Base-by-base conservation (phyloP, 2,888 invertebrate species). In the Zhuqinia jingwanae region DNA sequence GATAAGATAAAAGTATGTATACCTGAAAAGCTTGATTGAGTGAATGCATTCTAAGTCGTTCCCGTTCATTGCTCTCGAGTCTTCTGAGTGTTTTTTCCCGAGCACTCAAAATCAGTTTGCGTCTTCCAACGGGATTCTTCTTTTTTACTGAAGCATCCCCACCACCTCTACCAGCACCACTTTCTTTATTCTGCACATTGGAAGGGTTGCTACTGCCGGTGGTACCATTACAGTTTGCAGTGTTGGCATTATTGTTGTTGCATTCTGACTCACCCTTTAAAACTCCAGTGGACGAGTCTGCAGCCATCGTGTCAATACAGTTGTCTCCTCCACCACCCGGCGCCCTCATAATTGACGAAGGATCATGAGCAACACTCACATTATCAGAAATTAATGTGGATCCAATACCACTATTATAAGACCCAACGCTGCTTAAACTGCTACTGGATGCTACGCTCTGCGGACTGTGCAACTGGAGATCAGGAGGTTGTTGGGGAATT, bases 11-110 rank as follows among this genome's bases (percentile, higher is more conserved):
- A 50, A 36, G 15, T 22, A 42, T 60, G 30, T 88, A 36, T 36
- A 91, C 91, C 90, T 90, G 90, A 78, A 91, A 91, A 27, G 91
- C 91, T 81, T 91, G 90, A 88, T 91, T 91, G 88, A 91, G 90
- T 78, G 90, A 90, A 87, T 91, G 91, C 91, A 91, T 91, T 65
- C 91, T 88, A 75, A 91, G 90, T 88, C 91, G 82, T 87, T 91
- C 91, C 76, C 91, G 87, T 75, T 91, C 91, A 76, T 91, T 91
- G 85, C 90, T 90, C 81, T 91, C 91, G 30, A 91, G 88, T 83
- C 91, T 87, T 87, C 91, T 85, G 80, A 91, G 79, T 58, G 91
- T 91, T 87, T 91, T 91, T 70, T 91, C 91, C 53, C 90, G 78
- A 63, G 90, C 88, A 88, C 90, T 90, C 81, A 91, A 83, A 85